A percentile compares a stretch with the other conserved stretches of the same genome.
Evolutionary conservation across 2,888 invertebrate species (phyloP).

Genomic region (Cancer borealis): DNA sequence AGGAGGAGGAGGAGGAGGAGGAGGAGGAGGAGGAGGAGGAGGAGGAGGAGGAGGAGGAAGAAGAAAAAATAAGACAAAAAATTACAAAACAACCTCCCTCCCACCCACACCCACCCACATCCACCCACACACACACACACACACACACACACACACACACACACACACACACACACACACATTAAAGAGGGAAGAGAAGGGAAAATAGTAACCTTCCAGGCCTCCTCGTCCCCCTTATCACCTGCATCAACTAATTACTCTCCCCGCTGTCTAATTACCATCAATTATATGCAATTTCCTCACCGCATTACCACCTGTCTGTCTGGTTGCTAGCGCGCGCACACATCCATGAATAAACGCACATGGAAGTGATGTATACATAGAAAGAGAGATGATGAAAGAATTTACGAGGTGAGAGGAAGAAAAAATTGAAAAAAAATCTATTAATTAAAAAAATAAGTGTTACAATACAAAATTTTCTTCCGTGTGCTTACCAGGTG

Average conservation of each 20-base stretch:
- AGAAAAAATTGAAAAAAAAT: background rate
- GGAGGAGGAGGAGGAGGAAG: too few species aligned
- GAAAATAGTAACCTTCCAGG: background rate
- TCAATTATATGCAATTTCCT: constrained; percentile 9
- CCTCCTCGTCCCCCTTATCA: background rate
- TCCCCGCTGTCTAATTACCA: constrained; percentile 30
- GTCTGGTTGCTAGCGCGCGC: background rate
- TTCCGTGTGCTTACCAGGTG: background rate
- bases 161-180: constrained; percentile 47
- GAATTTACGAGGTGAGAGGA: background rate
- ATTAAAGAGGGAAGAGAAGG: background rate
- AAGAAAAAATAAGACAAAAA: too few species aligned
- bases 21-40: too few species aligned
- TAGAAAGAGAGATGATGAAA: background rate
- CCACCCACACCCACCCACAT: constrained; percentile 11
- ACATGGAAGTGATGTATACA: background rate
- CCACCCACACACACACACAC: constrained; percentile 21
- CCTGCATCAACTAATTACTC: constrained; percentile 25
- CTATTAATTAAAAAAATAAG: background rate
- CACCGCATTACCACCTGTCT: background rate
- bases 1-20: too few species aligned
- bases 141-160: background rate
- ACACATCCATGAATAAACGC: background rate
- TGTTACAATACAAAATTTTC: background rate
- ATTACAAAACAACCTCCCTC: background rate